These are phyloP conservation scores for Trachelipus rathkii DNA, from an alignment of 1,140 invertebrate species.

Conservation along the genomic window DNA sequence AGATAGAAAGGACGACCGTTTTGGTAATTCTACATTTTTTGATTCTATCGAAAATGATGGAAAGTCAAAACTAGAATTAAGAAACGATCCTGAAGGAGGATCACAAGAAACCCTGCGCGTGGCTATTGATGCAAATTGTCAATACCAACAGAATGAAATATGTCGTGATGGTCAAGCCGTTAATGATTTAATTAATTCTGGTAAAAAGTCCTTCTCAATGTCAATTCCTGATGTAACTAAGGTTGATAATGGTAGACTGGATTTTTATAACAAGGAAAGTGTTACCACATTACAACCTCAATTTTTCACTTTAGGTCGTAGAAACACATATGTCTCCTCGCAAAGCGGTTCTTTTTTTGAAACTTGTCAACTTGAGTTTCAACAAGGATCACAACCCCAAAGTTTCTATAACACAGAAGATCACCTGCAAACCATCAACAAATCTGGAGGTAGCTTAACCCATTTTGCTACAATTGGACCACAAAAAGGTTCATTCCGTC, in stretches of 20 bases:
- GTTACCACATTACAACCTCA: slow-evolving; percentile 33
- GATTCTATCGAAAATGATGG: slow-evolving; percentile 20
- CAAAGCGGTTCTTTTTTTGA: slow-evolving; percentile 20
- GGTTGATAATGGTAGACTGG: slow-evolving; percentile 26
- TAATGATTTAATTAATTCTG: slow-evolving; percentile 20
- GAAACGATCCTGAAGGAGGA: neutral
- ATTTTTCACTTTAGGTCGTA: slow-evolving; percentile 43
- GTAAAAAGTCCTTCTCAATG: slow-evolving; percentile 36
- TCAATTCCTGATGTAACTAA: slow-evolving; percentile 43
- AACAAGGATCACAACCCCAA: neutral
- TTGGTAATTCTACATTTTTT: neutral
- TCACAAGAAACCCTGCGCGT: neutral
- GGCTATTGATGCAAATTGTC: slow-evolving; percentile 19
- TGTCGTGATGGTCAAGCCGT: slow-evolving; percentile 21
- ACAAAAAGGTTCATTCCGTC: slow-evolving; percentile 23
- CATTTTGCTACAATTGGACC: slow-evolving; percentile 7
- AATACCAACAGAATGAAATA: slow-evolving; percentile 26
- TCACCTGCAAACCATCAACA: neutral
- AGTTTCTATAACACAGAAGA: neutral
- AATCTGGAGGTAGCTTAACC: neutral
- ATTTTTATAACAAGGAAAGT: slow-evolving; percentile 17
- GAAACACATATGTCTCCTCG: slow-evolving; percentile 1
- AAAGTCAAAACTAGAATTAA: slow-evolving; percentile 16
- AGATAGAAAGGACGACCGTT: neutral
- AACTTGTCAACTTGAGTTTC: neutral